Evolutionary conservation across 2,797 vertebrate genomes (phyloP), one percentile per base, ranked within the genome.

Genomic region (Typhlichthys eigenmanni): DNA sequence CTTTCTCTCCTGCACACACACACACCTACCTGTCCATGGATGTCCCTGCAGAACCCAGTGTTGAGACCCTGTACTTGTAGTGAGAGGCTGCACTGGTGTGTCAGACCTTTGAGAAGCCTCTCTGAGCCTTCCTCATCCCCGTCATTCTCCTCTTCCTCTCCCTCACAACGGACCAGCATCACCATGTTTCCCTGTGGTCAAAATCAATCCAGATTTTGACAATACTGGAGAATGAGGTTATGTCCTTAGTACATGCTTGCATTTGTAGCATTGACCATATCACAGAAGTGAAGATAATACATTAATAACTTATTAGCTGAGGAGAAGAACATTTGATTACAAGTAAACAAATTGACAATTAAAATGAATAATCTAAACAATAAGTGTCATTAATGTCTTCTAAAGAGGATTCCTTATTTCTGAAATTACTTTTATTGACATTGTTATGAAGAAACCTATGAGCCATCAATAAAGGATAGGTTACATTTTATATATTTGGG

Each of bases 1-100:
- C 24, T 12, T 55, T 24, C 12, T 11, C 12, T 43, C 14, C 5
- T 13, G 47, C 19, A 55, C 50, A 48, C 12, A 58, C 19, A 55
- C 43, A 55, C 12, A 19, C 16, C 19, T 52, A 99, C 97, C 95
- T 98, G 93, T 7, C 97, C 96, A 0, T 99, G 96, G 10, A 99
- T 94, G 4, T 99, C 97, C 83, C 89, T 96, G 88, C 97, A 99
- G 91, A 92, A 97, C 13, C 97, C 96, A 0, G 96, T 98, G 4
- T 84, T 86, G 65, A 98, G 93, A 19, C 96, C 96, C 83, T 95
- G 91, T 0, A 92, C 94, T 58, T 91, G 88, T 48, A 99, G 91
- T 52, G 94, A 74, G 73, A 96, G 87, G 73, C 88, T 89, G 47
- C 95, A 95, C 83, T 96, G 96, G 79, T 98, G 95, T 6, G 88